Evolutionary conservation across 2,113 vertebrate species (phyloP).

Genomic region (Amblyopsis rosae): DNA sequence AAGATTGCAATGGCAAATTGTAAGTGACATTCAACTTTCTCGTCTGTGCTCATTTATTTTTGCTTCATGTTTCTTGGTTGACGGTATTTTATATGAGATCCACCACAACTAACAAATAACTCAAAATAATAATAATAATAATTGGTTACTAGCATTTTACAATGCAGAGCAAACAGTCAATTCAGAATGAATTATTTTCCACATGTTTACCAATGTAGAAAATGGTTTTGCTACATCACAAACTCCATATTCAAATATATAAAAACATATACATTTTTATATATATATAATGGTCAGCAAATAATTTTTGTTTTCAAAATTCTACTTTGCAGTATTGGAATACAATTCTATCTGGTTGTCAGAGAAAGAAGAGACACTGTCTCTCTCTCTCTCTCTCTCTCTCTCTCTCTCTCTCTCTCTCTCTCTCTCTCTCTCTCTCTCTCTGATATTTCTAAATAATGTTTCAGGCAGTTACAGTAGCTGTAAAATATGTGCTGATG

Average conservation of each 20-base stretch:
- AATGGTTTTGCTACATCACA: no score
- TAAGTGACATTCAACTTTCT: slow-evolving; percentile 13
- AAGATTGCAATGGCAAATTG: slow-evolving; percentile 28
- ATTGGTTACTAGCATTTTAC: no score
- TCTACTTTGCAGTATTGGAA: no score
- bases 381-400: background rate
- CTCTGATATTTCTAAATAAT: background rate
- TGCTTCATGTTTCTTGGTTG: no score
- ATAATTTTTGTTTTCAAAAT: background rate
- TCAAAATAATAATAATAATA: no score
- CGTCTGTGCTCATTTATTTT: no score
- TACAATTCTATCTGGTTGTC: background rate
- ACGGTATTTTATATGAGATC: no score
- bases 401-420: slow-evolving; percentile 5
- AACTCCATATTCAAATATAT: background rate
- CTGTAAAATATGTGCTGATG: slow-evolving; percentile 32
- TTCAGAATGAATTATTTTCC: no score
- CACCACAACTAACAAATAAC: no score
- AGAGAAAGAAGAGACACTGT: background rate
- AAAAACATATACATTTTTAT: no score
- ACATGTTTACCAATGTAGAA: no score
- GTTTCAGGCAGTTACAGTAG: background rate
- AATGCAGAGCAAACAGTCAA: no score
- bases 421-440: background rate
- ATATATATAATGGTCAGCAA: background rate